These are phyloP conservation scores for Sterna hirundo DNA, from an alignment of 2,113 vertebrate species.

Conservation along the genomic window DNA sequence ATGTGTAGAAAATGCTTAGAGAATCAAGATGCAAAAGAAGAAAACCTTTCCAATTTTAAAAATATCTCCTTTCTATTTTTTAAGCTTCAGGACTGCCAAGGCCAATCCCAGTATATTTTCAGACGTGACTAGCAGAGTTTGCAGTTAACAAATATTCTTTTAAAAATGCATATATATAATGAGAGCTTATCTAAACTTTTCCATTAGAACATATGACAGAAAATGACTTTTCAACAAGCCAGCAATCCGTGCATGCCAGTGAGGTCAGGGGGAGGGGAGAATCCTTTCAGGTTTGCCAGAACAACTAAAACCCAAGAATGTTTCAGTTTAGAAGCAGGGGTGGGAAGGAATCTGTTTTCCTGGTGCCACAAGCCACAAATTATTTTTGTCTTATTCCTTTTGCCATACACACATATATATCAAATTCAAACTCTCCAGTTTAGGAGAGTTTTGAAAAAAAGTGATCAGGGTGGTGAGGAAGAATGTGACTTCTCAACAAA, in stretches of 20 bases:
- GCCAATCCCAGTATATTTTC: conserved; percentile 2
- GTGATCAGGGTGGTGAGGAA: background rate
- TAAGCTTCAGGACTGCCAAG: background rate
- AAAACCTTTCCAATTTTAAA: background rate
- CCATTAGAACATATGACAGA: conserved; percentile 47
- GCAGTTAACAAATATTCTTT: conserved; percentile 11
- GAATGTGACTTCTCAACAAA: background rate
- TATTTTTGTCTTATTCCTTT: conserved; percentile 1
- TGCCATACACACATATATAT: background rate
- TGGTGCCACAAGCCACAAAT: background rate
- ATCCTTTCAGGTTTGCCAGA: conserved; percentile 47
- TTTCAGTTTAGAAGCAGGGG: conserved; percentile 26
- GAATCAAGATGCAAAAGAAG: background rate
- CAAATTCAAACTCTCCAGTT: background rate
- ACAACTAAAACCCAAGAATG: conserved; percentile 42
- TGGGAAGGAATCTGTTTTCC: conserved; percentile 15
- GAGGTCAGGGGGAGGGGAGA: conserved; percentile 48
- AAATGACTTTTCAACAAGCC: conserved; percentile 64
- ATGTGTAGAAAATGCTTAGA: background rate
- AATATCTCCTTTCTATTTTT: background rate
- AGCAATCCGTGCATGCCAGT: background rate
- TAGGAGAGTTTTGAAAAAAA: background rate
- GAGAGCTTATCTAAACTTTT: conserved; percentile 44
- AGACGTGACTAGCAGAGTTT: conserved; percentile 2
- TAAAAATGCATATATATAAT: background rate